phyloP scores from a whole-genome alignment of 2,888 invertebrate species.

The Therioaphis trifolii region DNA sequence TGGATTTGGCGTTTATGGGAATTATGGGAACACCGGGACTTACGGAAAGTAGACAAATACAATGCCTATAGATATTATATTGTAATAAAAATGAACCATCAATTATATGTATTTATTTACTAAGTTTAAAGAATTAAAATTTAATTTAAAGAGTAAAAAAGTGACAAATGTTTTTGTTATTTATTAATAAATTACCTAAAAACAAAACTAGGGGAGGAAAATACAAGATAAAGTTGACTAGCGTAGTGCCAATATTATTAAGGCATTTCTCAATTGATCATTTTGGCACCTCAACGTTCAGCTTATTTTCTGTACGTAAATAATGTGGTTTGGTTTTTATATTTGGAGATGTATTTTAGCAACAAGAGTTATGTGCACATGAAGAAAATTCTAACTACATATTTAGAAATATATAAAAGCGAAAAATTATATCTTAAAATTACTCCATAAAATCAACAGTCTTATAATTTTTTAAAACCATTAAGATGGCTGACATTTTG shows the following conservation, averaged over 20 bases:
- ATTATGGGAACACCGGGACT: background rate
- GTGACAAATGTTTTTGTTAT: conserved; percentile 49
- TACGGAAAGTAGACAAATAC: no score
- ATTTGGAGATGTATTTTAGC: background rate
- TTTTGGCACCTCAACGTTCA: conserved; percentile 1
- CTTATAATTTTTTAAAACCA: conserved; percentile 13
- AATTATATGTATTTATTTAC: conserved; percentile 12
- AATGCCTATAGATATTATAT: no score
- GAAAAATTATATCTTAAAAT: conserved; percentile 23
- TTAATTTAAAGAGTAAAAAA: conserved; percentile 61
- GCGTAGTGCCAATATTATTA: conserved; percentile 31
- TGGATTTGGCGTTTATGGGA: conserved; percentile 33
- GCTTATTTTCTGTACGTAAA: background rate
- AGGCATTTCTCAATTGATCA: conserved; percentile 55
- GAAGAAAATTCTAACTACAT: background rate
- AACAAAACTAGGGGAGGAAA: conserved; percentile 21
- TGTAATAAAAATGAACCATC: conserved; percentile 6
- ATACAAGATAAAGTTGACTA: conserved; percentile 44
- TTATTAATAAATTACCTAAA: conserved; percentile 35
- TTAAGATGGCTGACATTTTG: background rate
- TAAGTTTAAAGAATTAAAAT: conserved; percentile 59
- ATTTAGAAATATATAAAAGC: background rate
- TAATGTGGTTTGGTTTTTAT: conserved; percentile 15
- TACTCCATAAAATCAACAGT: conserved; percentile 35
- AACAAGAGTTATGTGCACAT: background rate